Percentiles rank a stretch among this genome's conserved stretches.
Evolutionary conservation across 1,140 invertebrate species (phyloP).

Genomic region (Orchesella cincta): DNA sequence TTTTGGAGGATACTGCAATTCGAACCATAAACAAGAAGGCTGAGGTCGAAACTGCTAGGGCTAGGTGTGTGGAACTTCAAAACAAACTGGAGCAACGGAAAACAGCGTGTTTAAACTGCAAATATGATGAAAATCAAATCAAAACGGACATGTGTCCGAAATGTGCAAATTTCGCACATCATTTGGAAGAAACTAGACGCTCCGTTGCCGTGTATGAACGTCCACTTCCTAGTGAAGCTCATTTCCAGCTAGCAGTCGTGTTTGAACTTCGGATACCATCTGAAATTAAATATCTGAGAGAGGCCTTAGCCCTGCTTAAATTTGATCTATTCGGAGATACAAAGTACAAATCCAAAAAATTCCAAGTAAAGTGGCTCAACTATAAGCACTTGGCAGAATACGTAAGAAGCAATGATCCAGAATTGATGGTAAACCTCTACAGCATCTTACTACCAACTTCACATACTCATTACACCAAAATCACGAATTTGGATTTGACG

Average conservation of each 20-base stretch:
- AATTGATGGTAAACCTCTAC: neutral
- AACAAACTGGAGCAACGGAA: neutral
- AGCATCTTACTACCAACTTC: neutral
- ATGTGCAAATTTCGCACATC: neutral
- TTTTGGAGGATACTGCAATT: neutral
- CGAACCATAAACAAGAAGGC: neutral
- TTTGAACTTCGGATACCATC: constrained; percentile 7
- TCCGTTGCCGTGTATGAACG: constrained; percentile 4
- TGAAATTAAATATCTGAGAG: constrained; percentile 19
- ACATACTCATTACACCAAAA: constrained; percentile 2
- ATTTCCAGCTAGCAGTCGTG: neutral
- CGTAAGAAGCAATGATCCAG: constrained; percentile 2
- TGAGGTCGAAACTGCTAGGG: neutral
- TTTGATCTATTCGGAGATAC: neutral
- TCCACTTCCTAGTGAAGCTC: neutral
- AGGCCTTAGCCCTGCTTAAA: neutral
- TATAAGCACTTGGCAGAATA: neutral
- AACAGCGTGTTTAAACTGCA: neutral
- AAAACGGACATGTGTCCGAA: neutral
- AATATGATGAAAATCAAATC: neutral
- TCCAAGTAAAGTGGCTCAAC: neutral
- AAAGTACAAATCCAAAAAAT: neutral
- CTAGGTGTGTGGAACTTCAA: neutral
- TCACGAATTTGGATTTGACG: constrained; percentile 8
- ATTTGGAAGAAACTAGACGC: neutral